These are phyloP conservation scores for Muschampia staudingeri DNA, from an alignment of 2,888 invertebrate genomes.

Conservation along the genomic window DNA sequence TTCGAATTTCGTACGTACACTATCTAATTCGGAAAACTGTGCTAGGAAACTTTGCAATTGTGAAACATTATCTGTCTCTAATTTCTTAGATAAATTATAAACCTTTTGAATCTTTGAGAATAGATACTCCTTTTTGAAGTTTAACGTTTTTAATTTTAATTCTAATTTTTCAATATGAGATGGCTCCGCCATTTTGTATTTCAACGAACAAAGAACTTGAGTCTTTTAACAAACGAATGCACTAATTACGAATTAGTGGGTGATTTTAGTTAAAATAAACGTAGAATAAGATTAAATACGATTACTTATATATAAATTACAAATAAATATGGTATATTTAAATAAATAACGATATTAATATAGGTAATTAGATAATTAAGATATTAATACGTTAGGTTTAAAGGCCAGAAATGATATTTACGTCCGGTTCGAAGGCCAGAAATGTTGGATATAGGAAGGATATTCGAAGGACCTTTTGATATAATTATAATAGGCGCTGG, in stretches of 20 bases:
- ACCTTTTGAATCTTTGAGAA: constrained; percentile 4
- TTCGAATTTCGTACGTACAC: background rate
- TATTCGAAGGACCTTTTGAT: too few relatives aligned
- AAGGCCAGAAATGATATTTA: too few relatives aligned
- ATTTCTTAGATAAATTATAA: background rate
- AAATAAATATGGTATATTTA: too few relatives aligned
- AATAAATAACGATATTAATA: too few relatives aligned
- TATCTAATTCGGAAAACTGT: constrained; percentile 3
- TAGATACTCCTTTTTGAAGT: background rate
- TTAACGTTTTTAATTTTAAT: constrained; percentile 8
- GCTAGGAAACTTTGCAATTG: background rate
- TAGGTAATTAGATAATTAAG: too few relatives aligned
- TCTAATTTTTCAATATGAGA: background rate
- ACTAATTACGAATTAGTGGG: background rate
- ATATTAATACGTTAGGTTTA: too few relatives aligned
- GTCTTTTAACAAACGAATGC: background rate
- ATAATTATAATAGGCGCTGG: too few relatives aligned
- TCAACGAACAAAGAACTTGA: too few relatives aligned
- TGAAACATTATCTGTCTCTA: background rate
- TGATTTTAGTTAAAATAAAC: background rate
- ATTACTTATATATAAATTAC: background rate
- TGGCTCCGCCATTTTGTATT: constrained; percentile 2
- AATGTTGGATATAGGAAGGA: too few relatives aligned
- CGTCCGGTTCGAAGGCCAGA: too few relatives aligned
- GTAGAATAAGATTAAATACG: background rate